Conservation (phyloP, 2,797 vertebrate genomes). For the Typhlichthys eigenmanni region DNA sequence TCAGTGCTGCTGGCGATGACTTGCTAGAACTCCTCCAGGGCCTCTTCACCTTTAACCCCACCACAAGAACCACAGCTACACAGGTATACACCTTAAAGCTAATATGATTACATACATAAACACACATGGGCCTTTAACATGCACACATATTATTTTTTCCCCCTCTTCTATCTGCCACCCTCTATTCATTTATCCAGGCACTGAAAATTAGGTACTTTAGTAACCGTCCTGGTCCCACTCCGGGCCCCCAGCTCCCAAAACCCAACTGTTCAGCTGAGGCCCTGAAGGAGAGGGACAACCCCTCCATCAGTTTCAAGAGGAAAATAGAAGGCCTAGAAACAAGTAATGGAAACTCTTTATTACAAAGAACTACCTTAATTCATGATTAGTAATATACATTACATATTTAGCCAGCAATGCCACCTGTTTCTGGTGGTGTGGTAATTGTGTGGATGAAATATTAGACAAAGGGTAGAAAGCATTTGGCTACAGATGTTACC, state of each 20-base stretch:
- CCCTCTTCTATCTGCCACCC: neutral
- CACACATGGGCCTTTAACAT: neutral
- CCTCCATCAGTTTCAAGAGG: slow-evolving; percentile 83
- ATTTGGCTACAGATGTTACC: too few relatives aligned
- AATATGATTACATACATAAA: too few relatives aligned
- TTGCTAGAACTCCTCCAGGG: slow-evolving; percentile 88
- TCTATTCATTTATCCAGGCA: slow-evolving; percentile 74
- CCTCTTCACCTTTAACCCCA: slow-evolving; percentile 92
- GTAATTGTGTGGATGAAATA: too few relatives aligned
- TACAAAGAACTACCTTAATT: neutral
- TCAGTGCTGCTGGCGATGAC: slow-evolving; percentile 94
- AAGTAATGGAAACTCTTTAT: slow-evolving; percentile 73
- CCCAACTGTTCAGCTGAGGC: slow-evolving; percentile 89
- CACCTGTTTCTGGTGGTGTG: too few relatives aligned
- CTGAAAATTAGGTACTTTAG: slow-evolving; percentile 92
- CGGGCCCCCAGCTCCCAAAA: slow-evolving; percentile 87
- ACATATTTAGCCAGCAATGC: too few relatives aligned
- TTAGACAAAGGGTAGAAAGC: too few relatives aligned
- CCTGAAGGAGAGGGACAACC: slow-evolving; percentile 86
- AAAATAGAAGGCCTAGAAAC: slow-evolving; percentile 87
- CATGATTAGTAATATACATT: too few relatives aligned
- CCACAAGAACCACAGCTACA: slow-evolving; percentile 62
- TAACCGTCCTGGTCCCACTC: slow-evolving; percentile 90
- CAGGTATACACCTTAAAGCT: slow-evolving; percentile 47
- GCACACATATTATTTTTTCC: neutral